Base-by-base conservation (phyloP, 2,888 invertebrate species). In the Rugalucina vietnamica region DNA sequence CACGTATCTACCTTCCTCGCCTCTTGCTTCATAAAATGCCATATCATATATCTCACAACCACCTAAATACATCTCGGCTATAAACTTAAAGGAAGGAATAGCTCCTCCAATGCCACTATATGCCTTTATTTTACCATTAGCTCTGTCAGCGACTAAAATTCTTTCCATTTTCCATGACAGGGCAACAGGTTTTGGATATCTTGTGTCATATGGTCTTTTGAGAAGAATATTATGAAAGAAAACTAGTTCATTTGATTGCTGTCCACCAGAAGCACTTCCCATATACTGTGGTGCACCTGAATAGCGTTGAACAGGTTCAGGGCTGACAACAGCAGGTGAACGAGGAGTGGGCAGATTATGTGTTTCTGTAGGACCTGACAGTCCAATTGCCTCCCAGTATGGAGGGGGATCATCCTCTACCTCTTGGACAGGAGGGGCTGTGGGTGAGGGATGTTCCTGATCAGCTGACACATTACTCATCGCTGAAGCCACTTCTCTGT, bases 321-420 rank as follows among this genome's bases (percentile, higher is more conserved):
- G 5, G 21, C 10, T 10, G 1, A 43, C 43, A 8, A 43, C 18
- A 29, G 29, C 24, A 37, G 60, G 39, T 32, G 74, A 75, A 29
- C 70, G 57, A 71, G 50, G 27, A 32, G 24, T 27, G 69, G 57
- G n/a, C 76, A 76, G 3, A 60, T 34, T 54, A n/a, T n/a, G n/a
- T 65, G 14, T 34, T 43, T 43, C 43, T 43, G 43, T 18, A 34
- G 87, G 87, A 29, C 79, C 77, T 21, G 79, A 39, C 70, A 78
- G 79, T 77, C 84, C 87, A 74, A 80, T 79, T 10, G 85, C 90
- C 73, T 81, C 88, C 90, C 88, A 90, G 71, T 84, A 90, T 71
- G 85, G 88, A 34, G 85, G 90, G 12, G 89, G 87, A 60, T 80
- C 81, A 14, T 82, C 84, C 36, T 81, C 88, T 36, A 72, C 79